Percentiles rank a stretch among this genome's conserved stretches.
phyloP scores from a whole-genome alignment of 2,797 vertebrate genomes.

The Anableps anableps region DNA sequence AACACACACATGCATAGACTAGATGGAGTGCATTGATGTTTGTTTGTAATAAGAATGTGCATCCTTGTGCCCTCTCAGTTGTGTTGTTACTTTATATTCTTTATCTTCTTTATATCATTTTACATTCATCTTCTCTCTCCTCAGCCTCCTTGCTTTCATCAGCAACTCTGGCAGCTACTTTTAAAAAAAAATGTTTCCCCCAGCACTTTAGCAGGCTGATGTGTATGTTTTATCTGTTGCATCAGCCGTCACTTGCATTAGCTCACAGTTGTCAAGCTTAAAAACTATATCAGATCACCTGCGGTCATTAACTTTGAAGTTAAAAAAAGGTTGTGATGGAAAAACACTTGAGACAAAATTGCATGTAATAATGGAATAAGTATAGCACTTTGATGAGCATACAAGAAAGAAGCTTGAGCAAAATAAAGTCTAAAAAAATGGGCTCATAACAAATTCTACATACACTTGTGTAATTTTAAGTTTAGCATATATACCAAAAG shows the following conservation, averaged over 20 bases:
- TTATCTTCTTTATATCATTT: not conserved
- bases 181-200: not conserved
- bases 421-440: too few relatives aligned
- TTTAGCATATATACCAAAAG: too few relatives aligned
- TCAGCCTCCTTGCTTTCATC: not conserved
- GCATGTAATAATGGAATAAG: not conserved
- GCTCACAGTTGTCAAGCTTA: constrained; percentile 1
- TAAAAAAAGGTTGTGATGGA: not conserved
- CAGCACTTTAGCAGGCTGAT: not conserved
- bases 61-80: not conserved
- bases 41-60: not conserved
- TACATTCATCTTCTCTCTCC: not conserved
- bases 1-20: not conserved
- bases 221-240: not conserved
- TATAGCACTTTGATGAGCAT: not conserved
- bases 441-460: too few relatives aligned
- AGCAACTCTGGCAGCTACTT: not conserved
- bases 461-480: too few relatives aligned
- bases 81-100: constrained; percentile 9
- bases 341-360: not conserved
- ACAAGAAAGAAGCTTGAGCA: not conserved
- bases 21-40: not conserved
- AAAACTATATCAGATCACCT: not conserved
- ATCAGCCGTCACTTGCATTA: not conserved
- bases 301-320: not conserved